Percentiles rank a stretch among this genome's conserved stretches.
Conservation (phyloP, 2,113 vertebrate genomes). For the Leucoraja erinaceus region DNA sequence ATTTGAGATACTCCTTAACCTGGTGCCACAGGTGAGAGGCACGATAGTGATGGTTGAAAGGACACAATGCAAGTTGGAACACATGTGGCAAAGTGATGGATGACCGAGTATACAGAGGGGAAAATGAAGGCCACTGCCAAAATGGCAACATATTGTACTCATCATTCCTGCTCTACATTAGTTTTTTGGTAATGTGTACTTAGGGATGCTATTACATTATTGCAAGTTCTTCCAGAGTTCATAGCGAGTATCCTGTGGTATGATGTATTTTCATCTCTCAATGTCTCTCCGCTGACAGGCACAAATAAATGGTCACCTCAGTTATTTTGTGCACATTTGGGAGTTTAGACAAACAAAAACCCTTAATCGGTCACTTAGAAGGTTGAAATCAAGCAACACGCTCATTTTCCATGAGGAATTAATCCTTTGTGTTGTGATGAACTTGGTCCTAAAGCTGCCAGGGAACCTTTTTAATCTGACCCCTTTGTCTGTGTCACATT, state of each 20-base stretch:
- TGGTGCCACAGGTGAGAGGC: too few species aligned
- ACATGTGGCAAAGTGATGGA: too few species aligned
- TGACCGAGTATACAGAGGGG: too few species aligned
- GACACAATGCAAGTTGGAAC: not conserved
- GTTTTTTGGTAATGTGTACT: not conserved
- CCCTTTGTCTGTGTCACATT: constrained; percentile 22
- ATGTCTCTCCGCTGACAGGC: not conserved
- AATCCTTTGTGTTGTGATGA: constrained; percentile 14
- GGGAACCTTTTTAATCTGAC: constrained; percentile 26
- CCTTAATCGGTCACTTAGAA: constrained; percentile 29
- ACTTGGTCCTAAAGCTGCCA: constrained; percentile 28
- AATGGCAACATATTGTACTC: not conserved
- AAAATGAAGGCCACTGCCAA: too few species aligned
- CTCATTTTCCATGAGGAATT: not conserved
- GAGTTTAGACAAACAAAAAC: constrained; percentile 23
- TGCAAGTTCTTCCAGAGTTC: not conserved
- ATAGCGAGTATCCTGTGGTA: not conserved
- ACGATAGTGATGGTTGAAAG: not conserved
- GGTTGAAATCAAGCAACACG: not conserved
- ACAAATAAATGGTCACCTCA: constrained; percentile 12
- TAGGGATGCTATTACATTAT: not conserved
- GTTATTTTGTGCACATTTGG: not conserved
- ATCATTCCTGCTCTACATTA: not conserved
- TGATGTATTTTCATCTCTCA: not conserved
- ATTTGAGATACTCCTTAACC: too few species aligned